Conservation (phyloP, 2,888 invertebrate species). For the Clostera curtula region DNA sequence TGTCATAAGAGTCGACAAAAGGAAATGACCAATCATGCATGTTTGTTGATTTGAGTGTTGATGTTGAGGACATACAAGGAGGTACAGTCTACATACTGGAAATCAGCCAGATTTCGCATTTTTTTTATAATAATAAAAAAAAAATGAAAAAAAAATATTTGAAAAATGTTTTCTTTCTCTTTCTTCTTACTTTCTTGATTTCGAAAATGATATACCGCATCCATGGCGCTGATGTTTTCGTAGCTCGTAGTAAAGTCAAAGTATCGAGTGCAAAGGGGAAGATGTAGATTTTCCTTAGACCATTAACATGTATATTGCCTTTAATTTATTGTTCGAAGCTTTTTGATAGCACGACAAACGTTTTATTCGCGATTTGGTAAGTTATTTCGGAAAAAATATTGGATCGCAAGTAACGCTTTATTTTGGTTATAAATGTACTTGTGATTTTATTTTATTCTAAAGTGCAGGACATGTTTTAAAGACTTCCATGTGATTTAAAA, state of each 20-base stretch:
- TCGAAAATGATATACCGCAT: constrained; percentile 24
- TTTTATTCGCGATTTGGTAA: constrained; percentile 43
- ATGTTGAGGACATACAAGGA: too few relatives aligned
- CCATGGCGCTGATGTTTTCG: constrained; percentile 10
- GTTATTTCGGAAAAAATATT: constrained; percentile 16
- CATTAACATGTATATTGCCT: constrained; percentile 67
- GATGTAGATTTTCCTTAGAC: constrained; percentile 57
- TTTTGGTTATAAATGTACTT: constrained; percentile 15
- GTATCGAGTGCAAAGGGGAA: constrained; percentile 44
- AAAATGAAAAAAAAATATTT: not conserved
- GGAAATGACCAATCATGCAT: too few relatives aligned
- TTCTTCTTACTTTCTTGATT: not conserved
- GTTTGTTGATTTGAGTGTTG: too few relatives aligned
- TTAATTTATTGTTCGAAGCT: constrained; percentile 54
- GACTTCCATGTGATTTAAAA: too few relatives aligned
- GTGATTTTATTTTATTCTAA: too few relatives aligned
- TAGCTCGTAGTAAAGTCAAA: constrained; percentile 17
- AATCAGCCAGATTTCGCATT: too few relatives aligned
- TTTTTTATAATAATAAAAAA: too few relatives aligned
- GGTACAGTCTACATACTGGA: too few relatives aligned
- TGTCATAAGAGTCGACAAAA: too few relatives aligned
- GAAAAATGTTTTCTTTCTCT: not conserved
- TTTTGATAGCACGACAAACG: constrained; percentile 47
- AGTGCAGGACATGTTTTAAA: too few relatives aligned
- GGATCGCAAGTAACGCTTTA: constrained; percentile 11